Base-by-base conservation (phyloP, 2,888 invertebrate species). In the Marronus borbonicus region DNA sequence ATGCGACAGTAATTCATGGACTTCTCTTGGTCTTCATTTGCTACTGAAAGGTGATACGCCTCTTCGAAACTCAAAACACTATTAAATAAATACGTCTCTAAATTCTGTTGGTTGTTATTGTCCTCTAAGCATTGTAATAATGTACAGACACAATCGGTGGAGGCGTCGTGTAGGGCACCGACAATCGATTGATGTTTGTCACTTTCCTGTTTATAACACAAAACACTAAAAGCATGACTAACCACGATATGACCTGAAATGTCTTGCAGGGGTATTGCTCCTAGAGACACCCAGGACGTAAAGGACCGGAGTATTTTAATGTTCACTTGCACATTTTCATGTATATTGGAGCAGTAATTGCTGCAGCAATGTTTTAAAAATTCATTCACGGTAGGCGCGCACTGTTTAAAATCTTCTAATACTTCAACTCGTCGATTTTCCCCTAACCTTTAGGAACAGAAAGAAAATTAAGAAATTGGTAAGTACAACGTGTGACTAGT, bases 1-100 rank as follows among this genome's bases (percentile, higher is more conserved):
- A 99, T 93, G 81, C 98, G 92, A 82, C 97, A 97, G 88, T 97
- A 98, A 88, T 98, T 98, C 80, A 96, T 93, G 1, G 97, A 95
- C 91, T 97, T 98, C 89, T 97, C 97, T 81, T 95, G 94, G 85
- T 98, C 98, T 88, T 98, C 98, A 80, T 95, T 94, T 1, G 96
- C 97, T 1, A 98, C 97, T 1, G 97, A 95, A 86, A 96, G 89
- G 85, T 97, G 97, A 87, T 98, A 98, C 14, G 96, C 93, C 81
- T 94, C 93, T 84, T 97, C 96, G 80, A 98, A 90, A 49, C 93
- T 90, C 81, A 95, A 90, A 60, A 98, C 93, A 81, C 94, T 95
- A 81, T 94, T 93, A 87, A 97, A 97, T 77, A 98, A 90, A 80
- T 94, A 92, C 82, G 93, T 90, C 84, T 97, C 96, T 76, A 98